A percentile compares a stretch with the other conserved stretches of the same genome.
Evolutionary conservation across 2,888 invertebrate species (phyloP).

Genomic region (Tetanocera ferruginea): DNA sequence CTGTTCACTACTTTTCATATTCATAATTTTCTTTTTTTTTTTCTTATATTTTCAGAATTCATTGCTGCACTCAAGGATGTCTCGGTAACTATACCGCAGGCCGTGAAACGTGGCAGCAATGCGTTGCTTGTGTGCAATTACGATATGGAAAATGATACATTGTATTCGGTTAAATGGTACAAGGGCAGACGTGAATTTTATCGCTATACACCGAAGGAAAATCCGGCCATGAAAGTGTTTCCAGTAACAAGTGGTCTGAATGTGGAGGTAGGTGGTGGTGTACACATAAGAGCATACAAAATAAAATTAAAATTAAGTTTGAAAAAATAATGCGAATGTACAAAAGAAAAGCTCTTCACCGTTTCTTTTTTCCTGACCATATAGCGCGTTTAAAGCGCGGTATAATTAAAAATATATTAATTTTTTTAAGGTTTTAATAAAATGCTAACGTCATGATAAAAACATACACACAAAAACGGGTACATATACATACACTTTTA

Average conservation of each 20-base stretch:
- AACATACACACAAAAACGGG: no score
- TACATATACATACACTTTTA: no score
- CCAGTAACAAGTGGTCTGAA: conserved; percentile 77
- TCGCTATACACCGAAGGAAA: conserved; percentile 83
- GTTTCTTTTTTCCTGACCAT: no score
- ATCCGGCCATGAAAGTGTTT: conserved; percentile 79
- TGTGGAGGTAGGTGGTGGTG: conserved; percentile 80
- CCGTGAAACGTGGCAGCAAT: conserved; percentile 77
- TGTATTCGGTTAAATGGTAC: conserved; percentile 92
- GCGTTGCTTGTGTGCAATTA: conserved; percentile 81
- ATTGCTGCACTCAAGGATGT: conserved; percentile 75
- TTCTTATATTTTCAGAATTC: conserved; percentile 61
- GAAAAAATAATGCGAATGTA: no score
- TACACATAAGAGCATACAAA: no score
- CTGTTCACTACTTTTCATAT: neutral
- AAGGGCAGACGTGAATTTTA: conserved; percentile 87
- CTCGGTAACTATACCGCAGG: conserved; percentile 77
- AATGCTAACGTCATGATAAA: no score
- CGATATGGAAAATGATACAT: conserved; percentile 82
- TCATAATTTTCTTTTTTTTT: neutral
- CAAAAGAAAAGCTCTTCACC: no score
- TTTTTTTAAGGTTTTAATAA: no score
- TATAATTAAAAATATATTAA: no score
- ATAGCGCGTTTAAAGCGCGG: no score
- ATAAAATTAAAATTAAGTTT: no score